A percentile compares a stretch with the other conserved stretches of the same genome.
Conservation (phyloP, 2,113 vertebrate genomes). For the Nannobrachium achirus region DNA sequence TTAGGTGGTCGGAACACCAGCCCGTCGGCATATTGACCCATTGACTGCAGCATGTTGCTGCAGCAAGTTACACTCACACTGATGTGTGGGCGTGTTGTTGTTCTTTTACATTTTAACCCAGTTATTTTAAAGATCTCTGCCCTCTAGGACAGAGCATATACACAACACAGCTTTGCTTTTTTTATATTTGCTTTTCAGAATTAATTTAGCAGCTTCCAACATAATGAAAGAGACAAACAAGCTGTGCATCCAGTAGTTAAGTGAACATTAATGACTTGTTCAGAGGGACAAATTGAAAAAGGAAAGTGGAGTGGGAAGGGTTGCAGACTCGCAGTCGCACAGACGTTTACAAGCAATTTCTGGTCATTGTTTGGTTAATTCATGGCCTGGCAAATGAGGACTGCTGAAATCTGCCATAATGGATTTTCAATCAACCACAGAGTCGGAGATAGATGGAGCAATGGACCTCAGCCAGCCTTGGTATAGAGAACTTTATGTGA, state of each 20-base stretch:
- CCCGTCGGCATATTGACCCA: no score
- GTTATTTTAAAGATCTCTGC: no score
- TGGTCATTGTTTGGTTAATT: constrained; percentile 9
- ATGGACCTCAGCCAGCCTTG: no score
- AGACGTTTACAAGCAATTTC: constrained; percentile 14
- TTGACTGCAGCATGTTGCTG: no score
- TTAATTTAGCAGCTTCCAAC: constrained; percentile 3
- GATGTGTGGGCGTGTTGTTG: no score
- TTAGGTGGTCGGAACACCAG: no score
- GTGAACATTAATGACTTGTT: constrained; percentile 2
- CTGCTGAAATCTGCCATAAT: constrained; percentile 16
- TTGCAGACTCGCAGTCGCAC: neutral
- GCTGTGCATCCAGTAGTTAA: constrained; percentile 1
- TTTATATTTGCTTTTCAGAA: constrained; percentile 28
- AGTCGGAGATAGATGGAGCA: neutral
- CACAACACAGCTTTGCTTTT: constrained; percentile 45
- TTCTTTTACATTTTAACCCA: no score
- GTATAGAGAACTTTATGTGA: no score
- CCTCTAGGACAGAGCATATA: constrained; percentile 5
- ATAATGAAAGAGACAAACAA: constrained; percentile 17
- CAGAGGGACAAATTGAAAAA: neutral
- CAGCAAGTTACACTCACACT: no score
- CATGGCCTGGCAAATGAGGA: constrained; percentile 7
- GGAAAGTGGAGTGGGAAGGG: neutral
- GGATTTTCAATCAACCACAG: constrained; percentile 13